Base-by-base conservation (phyloP, 2,888 invertebrate genomes). In the Serripes groenlandicus region DNA sequence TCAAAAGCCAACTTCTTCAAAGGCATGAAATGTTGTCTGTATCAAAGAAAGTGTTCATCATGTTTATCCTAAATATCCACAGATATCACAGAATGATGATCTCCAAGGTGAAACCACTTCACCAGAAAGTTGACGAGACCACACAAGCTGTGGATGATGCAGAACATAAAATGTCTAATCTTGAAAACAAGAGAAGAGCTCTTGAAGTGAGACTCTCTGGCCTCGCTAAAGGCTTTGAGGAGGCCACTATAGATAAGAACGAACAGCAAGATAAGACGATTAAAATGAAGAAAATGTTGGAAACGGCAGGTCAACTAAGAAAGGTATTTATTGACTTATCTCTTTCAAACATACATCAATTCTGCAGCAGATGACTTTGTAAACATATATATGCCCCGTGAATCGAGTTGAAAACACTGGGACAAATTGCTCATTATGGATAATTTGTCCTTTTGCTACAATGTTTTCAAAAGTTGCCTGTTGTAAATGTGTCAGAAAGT, bases 181-280 rank as follows among this genome's bases (percentile, higher is more conserved):
- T 95, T 62, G 94, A 94, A 74, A 93, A 91, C 78, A 95, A 94
- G 79, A 88, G 93, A 69, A 93, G 93, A 86, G 93, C 91, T 15
- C 87, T 94, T 42, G 94, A 94, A 73, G 91, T 93, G 0, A 86
- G 94, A 77, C 89, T 94, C 49, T 89, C 92, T 5, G 94, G 94
- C 69, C 88, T 94, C 42, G 94, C 94, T 1, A 90, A 90, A 71
- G 93, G 93, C 1, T 94, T 94, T 90, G 94, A 94, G 85, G 94
- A 94, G 82, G 94, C 94, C 0, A 94, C 94, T 0, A 94, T 94
- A 64, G 94, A 94, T 86, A 94, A 94, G 80, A 94, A 94, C 84
- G 92, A 94, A 68, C 94, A 94, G 84, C 92, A 94, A 75, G 93
- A 94, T 81, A 94, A 94, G 76, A 94, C 94, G 5, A 84, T 91